These are phyloP conservation scores for Cladopsammia gracilis DNA, from an alignment of 64 coral and sea anemone genomes.

Conservation along the genomic window DNA sequence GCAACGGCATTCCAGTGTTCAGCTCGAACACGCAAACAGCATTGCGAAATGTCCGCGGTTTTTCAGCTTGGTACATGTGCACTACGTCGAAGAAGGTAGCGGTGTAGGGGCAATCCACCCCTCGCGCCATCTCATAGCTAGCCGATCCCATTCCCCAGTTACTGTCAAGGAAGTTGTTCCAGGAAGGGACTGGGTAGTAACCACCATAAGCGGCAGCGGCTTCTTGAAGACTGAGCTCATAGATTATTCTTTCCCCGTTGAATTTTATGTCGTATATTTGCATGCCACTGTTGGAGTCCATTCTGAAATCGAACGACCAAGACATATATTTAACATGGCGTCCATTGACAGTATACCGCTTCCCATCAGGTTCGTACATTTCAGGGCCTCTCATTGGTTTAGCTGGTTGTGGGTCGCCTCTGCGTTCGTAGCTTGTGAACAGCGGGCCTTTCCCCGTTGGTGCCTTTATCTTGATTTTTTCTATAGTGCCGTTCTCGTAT, in stretches of 20 bases:
- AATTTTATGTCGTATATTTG: slow-evolving; percentile 60
- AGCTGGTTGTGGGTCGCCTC: slow-evolving; percentile 24
- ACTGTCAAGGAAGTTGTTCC: slow-evolving; percentile 65
- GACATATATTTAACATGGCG: slow-evolving; percentile 65
- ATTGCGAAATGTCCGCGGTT: slow-evolving; percentile 64
- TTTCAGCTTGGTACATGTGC: not conserved
- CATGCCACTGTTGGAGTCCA: slow-evolving; percentile 45
- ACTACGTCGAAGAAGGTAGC: slow-evolving; percentile 79
- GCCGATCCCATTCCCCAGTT: slow-evolving; percentile 25
- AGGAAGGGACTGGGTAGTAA: slow-evolving; percentile 44
- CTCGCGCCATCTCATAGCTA: slow-evolving; percentile 45
- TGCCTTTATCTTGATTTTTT: slow-evolving; percentile 27
- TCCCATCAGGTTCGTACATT: slow-evolving; percentile 60
- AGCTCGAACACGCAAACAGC: slow-evolving; percentile 87
- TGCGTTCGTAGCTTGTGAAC: slow-evolving; percentile 37
- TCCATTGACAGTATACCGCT: slow-evolving; percentile 40
- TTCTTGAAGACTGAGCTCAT: slow-evolving; percentile 71
- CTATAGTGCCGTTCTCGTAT: slow-evolving; percentile 3
- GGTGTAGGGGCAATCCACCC: slow-evolving; percentile 79
- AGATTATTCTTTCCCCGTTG: slow-evolving; percentile 48
- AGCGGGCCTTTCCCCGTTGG: not conserved
- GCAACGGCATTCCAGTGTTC: slow-evolving; percentile 74
- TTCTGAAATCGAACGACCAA: slow-evolving; percentile 67
- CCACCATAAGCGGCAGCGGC: slow-evolving; percentile 48
- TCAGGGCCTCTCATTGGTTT: slow-evolving; percentile 60